These are phyloP conservation scores for Microchrysa polita DNA, from an alignment of 2,888 invertebrate species.

Conservation along the genomic window DNA sequence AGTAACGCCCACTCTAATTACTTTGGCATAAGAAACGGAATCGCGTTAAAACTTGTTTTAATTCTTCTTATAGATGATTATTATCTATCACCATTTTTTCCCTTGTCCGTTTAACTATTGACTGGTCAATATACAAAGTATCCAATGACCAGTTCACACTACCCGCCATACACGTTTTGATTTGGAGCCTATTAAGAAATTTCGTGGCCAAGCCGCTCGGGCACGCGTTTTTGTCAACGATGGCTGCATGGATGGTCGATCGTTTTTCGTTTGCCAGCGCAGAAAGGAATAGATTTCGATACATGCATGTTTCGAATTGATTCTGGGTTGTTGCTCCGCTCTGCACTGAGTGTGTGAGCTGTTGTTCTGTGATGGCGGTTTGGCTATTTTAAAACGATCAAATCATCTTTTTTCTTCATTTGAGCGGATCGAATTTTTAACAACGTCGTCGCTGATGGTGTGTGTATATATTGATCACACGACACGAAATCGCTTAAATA, in stretches of 20 bases:
- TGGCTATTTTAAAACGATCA: slow-evolving; percentile 5
- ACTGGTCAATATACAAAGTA: slow-evolving; percentile 8
- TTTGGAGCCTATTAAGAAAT: neutral
- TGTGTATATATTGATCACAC: neutral
- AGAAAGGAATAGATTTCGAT: neutral
- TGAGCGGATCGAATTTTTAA: slow-evolving; percentile 9
- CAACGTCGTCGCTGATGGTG: neutral
- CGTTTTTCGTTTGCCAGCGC: too few species aligned
- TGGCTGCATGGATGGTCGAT: too few species aligned
- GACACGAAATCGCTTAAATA: neutral
- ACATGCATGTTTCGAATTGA: neutral
- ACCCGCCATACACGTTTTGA: neutral
- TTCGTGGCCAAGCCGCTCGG: neutral
- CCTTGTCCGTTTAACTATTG: neutral
- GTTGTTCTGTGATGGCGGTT: too few species aligned
- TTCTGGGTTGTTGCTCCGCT: neutral
- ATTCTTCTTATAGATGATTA: slow-evolving; percentile 4
- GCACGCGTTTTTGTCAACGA: neutral
- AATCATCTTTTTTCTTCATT: slow-evolving; percentile 5
- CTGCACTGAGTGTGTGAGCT: too few species aligned
- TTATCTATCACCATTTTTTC: slow-evolving; percentile 1
- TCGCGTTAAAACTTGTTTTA: slow-evolving; percentile 9
- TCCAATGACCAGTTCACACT: neutral
- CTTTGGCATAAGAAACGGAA: neutral
- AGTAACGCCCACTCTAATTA: slow-evolving; percentile 6